Evolutionary conservation across 2,113 vertebrate species (phyloP), one percentile per base, ranked within the genome.

Genomic region (Aegithalos caudatus): DNA sequence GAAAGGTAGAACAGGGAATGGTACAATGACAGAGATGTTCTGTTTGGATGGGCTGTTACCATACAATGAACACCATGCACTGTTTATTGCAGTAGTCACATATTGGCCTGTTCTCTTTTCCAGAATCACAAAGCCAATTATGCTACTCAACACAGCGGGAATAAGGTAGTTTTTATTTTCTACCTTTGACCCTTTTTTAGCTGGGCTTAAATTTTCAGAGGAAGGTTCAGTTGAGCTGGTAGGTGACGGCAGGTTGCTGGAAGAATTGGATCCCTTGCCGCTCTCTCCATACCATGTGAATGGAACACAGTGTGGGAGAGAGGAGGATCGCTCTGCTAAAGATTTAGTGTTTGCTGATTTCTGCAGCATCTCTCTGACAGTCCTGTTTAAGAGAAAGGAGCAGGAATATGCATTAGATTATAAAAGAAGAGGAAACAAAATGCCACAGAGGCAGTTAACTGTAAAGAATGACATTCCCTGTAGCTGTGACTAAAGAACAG

Each of bases 151-250:
- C 90, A 96, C 85, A 89, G 45, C 69, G 96, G 95, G 94, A 94
- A 95, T 76, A 90, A 95, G 95, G 93, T 92, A 96, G 88, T 86
- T 91, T 77, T 94, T 88, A 71, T 95, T 94, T 96, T 98, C 98
- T 98, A 99, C 99, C 99, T 99, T 99, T 71, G 96, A 97, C 98
- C 98, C 98, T 70, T 97, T 97, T 97, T 98, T 99, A 97, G 98
- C 98, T 94, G 98, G 98, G 95, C 98, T 98, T 96, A 97, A 96
- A 93, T 98, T 98, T 97, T 99, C 98, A 96, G 97, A 97, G 87
- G 98, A 98, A 37, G 96, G 97, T 86, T 98, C 98, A 47, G 97
- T 98, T 96, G 98, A 98, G 92, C 98, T 99, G 96, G 95, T 90
- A 78, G 97, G 88, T 65, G 97, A 95, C 81, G 97, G 97, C 69